Conservation (phyloP, 1,140 invertebrate genomes). For the Acyrthosiphon pisum region DNA sequence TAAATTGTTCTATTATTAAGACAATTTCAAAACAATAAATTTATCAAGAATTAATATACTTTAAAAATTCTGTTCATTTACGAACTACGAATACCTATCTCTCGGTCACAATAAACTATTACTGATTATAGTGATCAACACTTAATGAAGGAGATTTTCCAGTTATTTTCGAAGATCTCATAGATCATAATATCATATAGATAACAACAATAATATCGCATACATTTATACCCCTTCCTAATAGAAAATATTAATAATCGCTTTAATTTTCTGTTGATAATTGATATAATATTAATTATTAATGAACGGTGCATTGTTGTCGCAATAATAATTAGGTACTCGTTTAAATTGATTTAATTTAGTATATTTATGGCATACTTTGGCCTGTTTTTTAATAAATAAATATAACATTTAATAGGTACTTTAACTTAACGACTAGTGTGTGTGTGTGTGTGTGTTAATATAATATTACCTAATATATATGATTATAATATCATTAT, state of each 20-base stretch:
- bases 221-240: background rate
- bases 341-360: background rate
- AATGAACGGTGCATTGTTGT: background rate
- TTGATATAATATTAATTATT: background rate
- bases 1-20: background rate
- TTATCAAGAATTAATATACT: background rate
- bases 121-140: background rate
- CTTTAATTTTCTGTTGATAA: background rate
- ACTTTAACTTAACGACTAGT: too few relatives aligned
- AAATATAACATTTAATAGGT: too few relatives aligned
- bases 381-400: too few relatives aligned
- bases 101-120: background rate
- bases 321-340: background rate
- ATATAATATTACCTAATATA: too few relatives aligned
- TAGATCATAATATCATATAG: background rate
- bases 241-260: background rate
- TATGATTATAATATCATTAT: too few relatives aligned
- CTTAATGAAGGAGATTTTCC: background rate
- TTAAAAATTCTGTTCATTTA: background rate
- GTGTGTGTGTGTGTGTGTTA: too few relatives aligned
- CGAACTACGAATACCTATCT: background rate
- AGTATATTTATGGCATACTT: too few relatives aligned
- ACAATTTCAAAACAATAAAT: background rate
- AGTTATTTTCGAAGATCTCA: background rate
- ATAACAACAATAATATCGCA: background rate